Base-by-base conservation (phyloP, 2,113 vertebrate species). In the Hepsetus odoe region DNA sequence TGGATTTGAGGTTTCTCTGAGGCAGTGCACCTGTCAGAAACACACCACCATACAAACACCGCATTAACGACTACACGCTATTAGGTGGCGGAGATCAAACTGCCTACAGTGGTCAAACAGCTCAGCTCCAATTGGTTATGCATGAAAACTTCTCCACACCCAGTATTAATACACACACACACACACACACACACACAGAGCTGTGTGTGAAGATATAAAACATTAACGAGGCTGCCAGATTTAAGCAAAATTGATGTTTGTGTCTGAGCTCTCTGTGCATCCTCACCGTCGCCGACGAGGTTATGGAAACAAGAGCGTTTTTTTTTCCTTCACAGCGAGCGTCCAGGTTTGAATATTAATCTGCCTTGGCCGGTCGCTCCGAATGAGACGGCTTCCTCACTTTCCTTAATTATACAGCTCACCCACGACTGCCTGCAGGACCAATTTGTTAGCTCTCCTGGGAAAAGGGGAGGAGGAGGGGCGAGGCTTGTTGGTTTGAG, bases 1-100 rank as follows among this genome's bases (percentile, higher is more conserved):
- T 84, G 74, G 85, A 85, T 87, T 88, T 87, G 86, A 75, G 72
- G 82, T 79, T 67, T 59, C 71, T 38, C n/a, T 83, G 73, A 86
- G 14, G 59, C 16, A 8, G 32, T 42, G 35, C 44, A 74, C 49
- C 71, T 58, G n/a, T 4, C 33, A 58, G 35, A 74, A 68, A 46
- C 9, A 46, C 40, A 44, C 24, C 11, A 12, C 24, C 5, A 28
- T 5, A 44, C 38, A 51, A 74, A 28, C 69, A 51, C 51, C 28
- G 46, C 61, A 65, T 22, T 67, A 67, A 74, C 1, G 42, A 32
- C 35, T n/a, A 55, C 64, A 40, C 4, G 26, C 24, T 56, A 35
- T 62, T 71, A 71, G 28, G 44, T 51, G 33, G 46, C 4, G 61
- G 22, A 22, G 44, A 49, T 69, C 64, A 59, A 74, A 74, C 44